A percentile compares a stretch with the other conserved stretches of the same genome.
These are phyloP conservation scores for Thecocarcelia acutangulata DNA, from an alignment of 2,888 invertebrate genomes.

Conservation along the genomic window DNA sequence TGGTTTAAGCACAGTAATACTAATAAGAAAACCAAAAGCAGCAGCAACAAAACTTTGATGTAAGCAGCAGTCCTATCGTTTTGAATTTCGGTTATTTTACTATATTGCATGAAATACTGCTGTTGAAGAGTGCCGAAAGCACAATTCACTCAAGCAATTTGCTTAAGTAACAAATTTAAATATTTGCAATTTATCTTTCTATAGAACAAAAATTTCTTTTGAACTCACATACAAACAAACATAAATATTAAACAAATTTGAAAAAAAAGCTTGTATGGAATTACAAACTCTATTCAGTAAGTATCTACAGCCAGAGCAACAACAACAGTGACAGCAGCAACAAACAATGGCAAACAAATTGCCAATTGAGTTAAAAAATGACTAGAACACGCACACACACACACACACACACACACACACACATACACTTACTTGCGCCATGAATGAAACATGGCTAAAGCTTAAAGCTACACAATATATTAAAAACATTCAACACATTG, in stretches of 20 bases:
- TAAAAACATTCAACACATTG: too few species aligned
- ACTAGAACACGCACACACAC: not conserved
- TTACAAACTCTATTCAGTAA: constrained; percentile 33
- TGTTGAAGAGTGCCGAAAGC: constrained; percentile 74
- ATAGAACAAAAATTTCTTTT: constrained; percentile 33
- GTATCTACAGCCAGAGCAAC: not conserved
- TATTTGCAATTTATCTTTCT: constrained; percentile 79
- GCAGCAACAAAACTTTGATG: constrained; percentile 6
- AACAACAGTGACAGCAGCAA: constrained; percentile 6
- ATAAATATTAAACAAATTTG: constrained; percentile 7
- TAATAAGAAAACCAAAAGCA: not conserved
- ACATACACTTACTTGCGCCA: not conserved
- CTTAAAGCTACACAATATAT: not conserved
- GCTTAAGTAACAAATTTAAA: constrained; percentile 79
- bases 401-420: not conserved
- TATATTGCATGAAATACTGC: constrained; percentile 23
- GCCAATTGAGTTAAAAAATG: constrained; percentile 53
- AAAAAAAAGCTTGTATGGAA: constrained; percentile 16
- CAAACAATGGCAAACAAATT: constrained; percentile 65
- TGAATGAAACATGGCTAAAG: constrained; percentile 4
- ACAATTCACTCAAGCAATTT: constrained; percentile 79
- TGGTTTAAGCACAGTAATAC: not conserved
- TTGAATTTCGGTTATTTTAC: constrained; percentile 3
- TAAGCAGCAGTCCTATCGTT: constrained; percentile 36
- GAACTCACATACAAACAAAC: constrained; percentile 8